phyloP scores from a whole-genome alignment of 2,797 vertebrate species.

The Percopsis omiscomaycus region DNA sequence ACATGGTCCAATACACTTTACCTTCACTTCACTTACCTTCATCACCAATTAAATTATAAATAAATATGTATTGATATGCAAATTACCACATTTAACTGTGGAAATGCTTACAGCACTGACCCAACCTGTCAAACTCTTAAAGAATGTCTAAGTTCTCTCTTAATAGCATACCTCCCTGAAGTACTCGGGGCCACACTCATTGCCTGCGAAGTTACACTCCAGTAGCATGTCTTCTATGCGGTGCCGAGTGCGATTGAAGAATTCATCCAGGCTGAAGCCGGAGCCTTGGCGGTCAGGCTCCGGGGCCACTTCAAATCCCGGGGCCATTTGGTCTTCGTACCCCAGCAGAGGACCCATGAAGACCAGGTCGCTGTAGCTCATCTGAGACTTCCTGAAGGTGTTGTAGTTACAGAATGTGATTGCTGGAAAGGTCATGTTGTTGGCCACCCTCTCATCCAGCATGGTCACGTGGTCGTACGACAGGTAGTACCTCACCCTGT shows the following conservation, averaged over 20 bases:
- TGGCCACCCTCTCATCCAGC: conserved; percentile 84
- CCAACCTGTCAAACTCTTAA: background rate
- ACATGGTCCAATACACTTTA: too few relatives aligned
- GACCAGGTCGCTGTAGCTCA: conserved; percentile 88
- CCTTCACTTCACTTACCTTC: too few relatives aligned
- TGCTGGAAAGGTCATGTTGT: conserved; percentile 85
- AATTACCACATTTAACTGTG: too few relatives aligned
- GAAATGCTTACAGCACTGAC: background rate
- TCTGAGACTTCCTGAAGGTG: conserved; percentile 84
- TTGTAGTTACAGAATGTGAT: conserved; percentile 95
- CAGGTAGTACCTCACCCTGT: conserved; percentile 85
- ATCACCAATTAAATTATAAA: too few relatives aligned
- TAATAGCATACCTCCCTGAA: conserved; percentile 83
- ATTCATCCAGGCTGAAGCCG: conserved; percentile 83
- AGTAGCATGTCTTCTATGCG: conserved; percentile 94
- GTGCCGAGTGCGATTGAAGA: conserved; percentile 90
- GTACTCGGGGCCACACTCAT: conserved; percentile 82
- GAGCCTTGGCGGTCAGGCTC: conserved; percentile 73
- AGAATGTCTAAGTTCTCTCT: background rate
- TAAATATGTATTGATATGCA: too few relatives aligned
- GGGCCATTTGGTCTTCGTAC: conserved; percentile 86
- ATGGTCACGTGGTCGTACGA: conserved; percentile 87
- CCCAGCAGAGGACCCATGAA: conserved; percentile 88
- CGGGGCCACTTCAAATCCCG: conserved; percentile 80
- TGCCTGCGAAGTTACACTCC: conserved; percentile 85